Percentiles rank a stretch among this genome's conserved stretches.
These are phyloP conservation scores for Scelioninae gen. 1 DNA, from an alignment of 2,888 invertebrate genomes.

Conservation along the genomic window DNA sequence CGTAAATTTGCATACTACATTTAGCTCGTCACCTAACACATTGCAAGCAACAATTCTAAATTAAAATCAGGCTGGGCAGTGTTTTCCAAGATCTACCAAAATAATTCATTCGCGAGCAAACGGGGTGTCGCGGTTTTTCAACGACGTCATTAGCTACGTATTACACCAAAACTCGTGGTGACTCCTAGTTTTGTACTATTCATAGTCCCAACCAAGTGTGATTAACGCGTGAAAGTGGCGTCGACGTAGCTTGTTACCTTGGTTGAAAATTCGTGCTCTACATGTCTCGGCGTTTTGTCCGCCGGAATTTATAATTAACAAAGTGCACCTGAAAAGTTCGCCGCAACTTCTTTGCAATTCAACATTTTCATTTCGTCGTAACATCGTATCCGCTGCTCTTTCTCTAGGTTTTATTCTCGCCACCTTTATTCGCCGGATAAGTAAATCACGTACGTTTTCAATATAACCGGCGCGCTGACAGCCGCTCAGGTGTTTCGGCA, in stretches of 20 bases:
- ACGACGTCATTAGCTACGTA: constrained; percentile 44
- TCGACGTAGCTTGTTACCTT: constrained; percentile 49
- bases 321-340: constrained; percentile 48
- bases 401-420: too few species aligned
- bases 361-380: constrained; percentile 34
- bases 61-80: neutral
- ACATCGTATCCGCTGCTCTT: constrained; percentile 29
- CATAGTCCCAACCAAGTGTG: constrained; percentile 54
- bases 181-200: constrained; percentile 49
- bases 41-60: neutral
- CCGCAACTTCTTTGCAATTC: constrained; percentile 24
- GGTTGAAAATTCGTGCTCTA: constrained; percentile 34
- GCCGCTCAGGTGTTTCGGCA: constrained; percentile 21
- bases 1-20: too few species aligned
- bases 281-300: constrained; percentile 40
- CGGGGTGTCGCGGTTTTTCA: too few species aligned
- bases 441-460: constrained; percentile 71
- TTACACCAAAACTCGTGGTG: constrained; percentile 24
- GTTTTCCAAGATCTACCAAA: constrained; percentile 28
- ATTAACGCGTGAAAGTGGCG: constrained; percentile 54
- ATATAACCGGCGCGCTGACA: constrained; percentile 50
- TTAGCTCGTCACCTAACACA: neutral
- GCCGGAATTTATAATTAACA: constrained; percentile 52
- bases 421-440: constrained; percentile 52
- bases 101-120: constrained; percentile 38